Conservation (phyloP, 2,797 vertebrate genomes). For the Chrosomus eos region DNA sequence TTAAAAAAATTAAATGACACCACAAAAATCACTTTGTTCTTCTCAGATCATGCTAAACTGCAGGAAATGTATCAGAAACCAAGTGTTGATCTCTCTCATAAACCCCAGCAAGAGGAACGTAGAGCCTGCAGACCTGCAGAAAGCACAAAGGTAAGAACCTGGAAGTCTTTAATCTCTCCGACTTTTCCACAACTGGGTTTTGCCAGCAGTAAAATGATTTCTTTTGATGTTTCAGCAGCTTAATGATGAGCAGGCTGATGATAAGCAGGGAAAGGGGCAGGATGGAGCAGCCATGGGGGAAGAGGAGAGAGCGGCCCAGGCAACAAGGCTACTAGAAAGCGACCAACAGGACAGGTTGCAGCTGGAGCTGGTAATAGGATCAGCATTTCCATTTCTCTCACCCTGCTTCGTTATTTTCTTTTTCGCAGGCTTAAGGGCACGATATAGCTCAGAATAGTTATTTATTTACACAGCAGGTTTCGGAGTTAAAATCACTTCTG, state of each 20-base stretch:
- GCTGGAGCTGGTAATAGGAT: conserved; percentile 28
- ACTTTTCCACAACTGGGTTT: conserved; percentile 6
- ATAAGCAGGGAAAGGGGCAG: not conserved
- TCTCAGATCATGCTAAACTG: conserved; percentile 48
- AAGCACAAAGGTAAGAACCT: conserved; percentile 34
- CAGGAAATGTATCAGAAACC: conserved; percentile 35
- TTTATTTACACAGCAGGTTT: conserved; percentile 39
- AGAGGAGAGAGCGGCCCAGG: conserved; percentile 21
- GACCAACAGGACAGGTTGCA: not conserved
- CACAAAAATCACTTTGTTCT: not conserved
- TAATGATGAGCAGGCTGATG: conserved; percentile 27
- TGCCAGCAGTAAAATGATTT: not conserved
- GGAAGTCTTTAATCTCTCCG: not conserved
- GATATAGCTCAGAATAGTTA: conserved; percentile 20
- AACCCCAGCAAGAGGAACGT: not conserved
- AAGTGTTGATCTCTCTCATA: not conserved
- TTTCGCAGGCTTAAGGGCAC: not conserved
- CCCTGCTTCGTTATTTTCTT: conserved; percentile 22
- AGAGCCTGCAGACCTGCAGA: not conserved
- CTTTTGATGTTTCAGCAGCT: conserved; percentile 46
- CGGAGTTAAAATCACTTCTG: conserved; percentile 14
- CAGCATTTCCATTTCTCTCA: not conserved
- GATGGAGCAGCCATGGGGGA: not conserved
- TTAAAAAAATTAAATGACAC: not conserved
- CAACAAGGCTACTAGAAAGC: not conserved